A percentile compares a stretch with the other conserved stretches of the same genome.
phyloP scores from a whole-genome alignment of 2,888 invertebrate genomes.

The Brassicogethes aeneus region DNA sequence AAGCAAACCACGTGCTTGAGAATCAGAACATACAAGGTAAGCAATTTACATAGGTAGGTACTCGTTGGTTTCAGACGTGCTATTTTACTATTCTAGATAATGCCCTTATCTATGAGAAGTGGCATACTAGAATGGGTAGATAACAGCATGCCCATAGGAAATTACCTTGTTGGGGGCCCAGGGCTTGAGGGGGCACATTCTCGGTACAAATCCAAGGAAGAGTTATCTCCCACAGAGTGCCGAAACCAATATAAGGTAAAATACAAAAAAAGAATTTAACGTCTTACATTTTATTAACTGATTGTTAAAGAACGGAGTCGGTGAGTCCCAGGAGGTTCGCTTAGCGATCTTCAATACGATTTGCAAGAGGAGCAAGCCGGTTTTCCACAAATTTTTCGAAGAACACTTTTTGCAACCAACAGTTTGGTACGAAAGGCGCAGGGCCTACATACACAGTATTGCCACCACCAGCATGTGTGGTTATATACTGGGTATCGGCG shows the following conservation, averaged over 20 bases:
- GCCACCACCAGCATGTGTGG: slow-evolving; percentile 88
- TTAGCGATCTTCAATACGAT: slow-evolving; percentile 52
- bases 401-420: slow-evolving; percentile 74
- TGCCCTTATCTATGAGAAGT: slow-evolving; percentile 76
- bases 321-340: slow-evolving; percentile 42
- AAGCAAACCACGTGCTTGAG: slow-evolving; percentile 64
- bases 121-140: slow-evolving; percentile 93
- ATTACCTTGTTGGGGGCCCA: slow-evolving; percentile 54
- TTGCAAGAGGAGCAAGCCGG: slow-evolving; percentile 66
- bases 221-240: slow-evolving; percentile 41
- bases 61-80: too few species aligned
- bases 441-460: slow-evolving; percentile 82
- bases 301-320: too few species aligned
- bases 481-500: slow-evolving; percentile 90
- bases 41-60: slow-evolving; percentile 1
- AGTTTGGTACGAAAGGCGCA: slow-evolving; percentile 79
- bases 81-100: slow-evolving; percentile 59
- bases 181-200: slow-evolving; percentile 57
- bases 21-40: slow-evolving; percentile 85
- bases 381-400: slow-evolving; percentile 87
- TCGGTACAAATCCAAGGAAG: slow-evolving; percentile 43
- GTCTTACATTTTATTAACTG: too few species aligned
- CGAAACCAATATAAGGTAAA: slow-evolving; percentile 25
- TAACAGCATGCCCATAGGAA: slow-evolving; percentile 73
- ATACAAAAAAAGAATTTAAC: too few species aligned